A percentile compares a stretch with the other conserved stretches of the same genome.
phyloP scores from a whole-genome alignment of 2,113 vertebrate genomes.

The Pangasianodon gigas region DNA sequence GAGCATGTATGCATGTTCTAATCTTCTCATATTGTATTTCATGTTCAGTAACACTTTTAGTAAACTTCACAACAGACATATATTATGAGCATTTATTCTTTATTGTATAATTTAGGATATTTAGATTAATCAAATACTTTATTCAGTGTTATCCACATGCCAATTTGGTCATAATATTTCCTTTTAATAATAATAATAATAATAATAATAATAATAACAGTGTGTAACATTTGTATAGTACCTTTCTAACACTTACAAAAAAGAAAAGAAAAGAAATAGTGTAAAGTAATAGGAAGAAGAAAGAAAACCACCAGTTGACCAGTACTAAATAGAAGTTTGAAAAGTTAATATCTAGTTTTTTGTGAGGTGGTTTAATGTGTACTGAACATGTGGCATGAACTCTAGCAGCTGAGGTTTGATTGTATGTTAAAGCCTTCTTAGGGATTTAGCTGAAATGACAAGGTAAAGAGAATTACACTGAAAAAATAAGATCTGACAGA shows the following conservation, averaged over 20 bases:
- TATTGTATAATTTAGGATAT: not conserved
- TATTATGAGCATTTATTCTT: not conserved
- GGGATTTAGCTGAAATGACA: not conserved
- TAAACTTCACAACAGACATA: conserved; percentile 2
- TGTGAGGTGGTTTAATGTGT: not conserved
- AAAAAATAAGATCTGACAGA: no score
- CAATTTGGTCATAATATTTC: not conserved
- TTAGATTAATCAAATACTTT: not conserved
- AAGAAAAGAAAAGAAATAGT: not conserved
- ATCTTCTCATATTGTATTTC: not conserved
- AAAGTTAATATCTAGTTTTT: not conserved
- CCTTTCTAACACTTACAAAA: not conserved
- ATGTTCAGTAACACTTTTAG: conserved; percentile 29
- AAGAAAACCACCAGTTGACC: not conserved
- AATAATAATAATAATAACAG: not conserved
- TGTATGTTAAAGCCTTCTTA: not conserved
- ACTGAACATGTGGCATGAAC: not conserved
- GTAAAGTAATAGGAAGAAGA: not conserved
- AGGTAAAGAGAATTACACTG: not conserved
- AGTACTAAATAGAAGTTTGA: not conserved
- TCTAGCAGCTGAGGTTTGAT: no score
- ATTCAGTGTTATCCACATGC: not conserved
- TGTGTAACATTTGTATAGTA: not conserved
- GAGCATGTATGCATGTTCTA: not conserved
- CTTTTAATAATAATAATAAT: not conserved